Evolutionary conservation across 2,113 vertebrate species (phyloP).

Genomic region (Rhadina sibilatrix): DNA sequence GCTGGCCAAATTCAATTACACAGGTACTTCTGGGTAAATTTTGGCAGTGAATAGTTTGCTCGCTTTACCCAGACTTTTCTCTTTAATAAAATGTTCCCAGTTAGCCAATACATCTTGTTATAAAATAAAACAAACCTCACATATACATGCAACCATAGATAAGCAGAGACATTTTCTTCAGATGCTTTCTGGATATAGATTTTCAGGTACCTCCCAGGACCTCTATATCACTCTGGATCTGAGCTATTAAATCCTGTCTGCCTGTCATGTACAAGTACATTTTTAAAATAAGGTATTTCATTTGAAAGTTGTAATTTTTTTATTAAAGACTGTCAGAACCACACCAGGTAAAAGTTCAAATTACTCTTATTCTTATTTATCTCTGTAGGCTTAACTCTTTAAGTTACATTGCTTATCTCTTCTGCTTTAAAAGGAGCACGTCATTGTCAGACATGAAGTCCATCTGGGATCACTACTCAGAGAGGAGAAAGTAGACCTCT

Average conservation of each 20-base stretch:
- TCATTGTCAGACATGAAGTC: background rate
- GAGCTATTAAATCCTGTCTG: background rate
- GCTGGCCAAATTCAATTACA: slow-evolving; percentile 67
- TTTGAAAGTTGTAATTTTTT: background rate
- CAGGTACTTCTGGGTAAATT: slow-evolving; percentile 66
- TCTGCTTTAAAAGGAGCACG: background rate
- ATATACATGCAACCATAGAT: background rate
- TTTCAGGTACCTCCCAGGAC: background rate
- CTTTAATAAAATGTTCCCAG: slow-evolving; percentile 52
- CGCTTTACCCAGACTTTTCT: slow-evolving; percentile 42
- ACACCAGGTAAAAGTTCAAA: background rate
- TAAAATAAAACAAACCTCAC: slow-evolving; percentile 12
- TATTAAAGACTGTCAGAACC: background rate
- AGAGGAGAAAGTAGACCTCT: background rate
- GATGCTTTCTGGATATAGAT: background rate
- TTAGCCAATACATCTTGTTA: slow-evolving; percentile 52
- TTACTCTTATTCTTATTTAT: background rate
- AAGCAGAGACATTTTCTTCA: background rate
- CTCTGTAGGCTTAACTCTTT: background rate
- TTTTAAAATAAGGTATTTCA: background rate
- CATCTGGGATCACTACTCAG: background rate
- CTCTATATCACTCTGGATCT: background rate
- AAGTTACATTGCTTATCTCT: background rate
- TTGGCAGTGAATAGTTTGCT: slow-evolving; percentile 66
- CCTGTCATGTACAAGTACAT: background rate